Percentiles rank a stretch among this genome's conserved stretches.
Conservation (phyloP, 2,113 vertebrate genomes). For the Perognathus longimembris region DNA sequence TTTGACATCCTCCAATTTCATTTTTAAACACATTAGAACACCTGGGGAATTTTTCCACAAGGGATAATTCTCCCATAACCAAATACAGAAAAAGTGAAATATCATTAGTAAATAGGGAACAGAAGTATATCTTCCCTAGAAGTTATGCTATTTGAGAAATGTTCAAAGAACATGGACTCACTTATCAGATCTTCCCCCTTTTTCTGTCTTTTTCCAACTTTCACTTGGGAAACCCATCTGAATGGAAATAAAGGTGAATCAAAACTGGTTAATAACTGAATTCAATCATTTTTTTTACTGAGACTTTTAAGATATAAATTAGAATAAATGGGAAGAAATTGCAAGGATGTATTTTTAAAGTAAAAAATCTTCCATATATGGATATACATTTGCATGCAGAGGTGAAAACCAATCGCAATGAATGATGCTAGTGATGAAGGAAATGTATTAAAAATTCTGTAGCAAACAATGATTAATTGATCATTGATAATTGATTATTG, state of each 20-base stretch:
- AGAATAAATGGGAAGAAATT: not conserved
- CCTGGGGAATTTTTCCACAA: not conserved
- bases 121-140: not conserved
- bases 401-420: accelerated
- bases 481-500: not conserved
- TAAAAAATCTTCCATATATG: no score
- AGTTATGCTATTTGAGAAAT: not conserved
- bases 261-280: not conserved
- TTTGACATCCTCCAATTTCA: not conserved
- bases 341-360: not conserved
- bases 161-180: not conserved
- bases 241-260: not conserved
- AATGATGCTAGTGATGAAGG: not conserved
- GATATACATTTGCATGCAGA: not conserved
- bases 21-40: not conserved
- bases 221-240: not conserved
- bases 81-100: not conserved
- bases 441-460: not conserved
- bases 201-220: not conserved
- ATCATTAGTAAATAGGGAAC: not conserved
- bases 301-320: not conserved
- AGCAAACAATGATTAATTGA: not conserved
- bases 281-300: not conserved
- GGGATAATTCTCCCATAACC: not conserved
- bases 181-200: not conserved